Conservation (phyloP, 37 sponge, comb jelly and placozoan species). For the Lycopodina hypogea region DNA sequence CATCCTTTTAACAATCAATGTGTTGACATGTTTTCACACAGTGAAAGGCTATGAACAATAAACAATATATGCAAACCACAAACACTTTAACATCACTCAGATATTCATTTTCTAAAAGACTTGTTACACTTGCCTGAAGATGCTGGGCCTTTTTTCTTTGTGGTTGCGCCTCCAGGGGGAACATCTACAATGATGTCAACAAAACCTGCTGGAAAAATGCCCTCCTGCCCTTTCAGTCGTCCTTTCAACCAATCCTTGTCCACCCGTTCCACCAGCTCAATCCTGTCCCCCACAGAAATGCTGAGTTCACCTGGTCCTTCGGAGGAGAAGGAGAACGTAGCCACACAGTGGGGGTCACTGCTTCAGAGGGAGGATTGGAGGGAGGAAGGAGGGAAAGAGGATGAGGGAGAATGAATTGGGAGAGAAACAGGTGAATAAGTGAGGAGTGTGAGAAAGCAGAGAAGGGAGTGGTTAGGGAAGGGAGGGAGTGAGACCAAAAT, state of each 20-base stretch:
- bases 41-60: too few species aligned
- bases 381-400: slow-evolving; percentile 4
- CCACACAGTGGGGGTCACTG: slow-evolving; percentile 72
- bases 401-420: background rate
- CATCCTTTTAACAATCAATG: too few species aligned
- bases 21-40: too few species aligned
- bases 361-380: background rate
- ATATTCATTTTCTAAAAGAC: too few species aligned
- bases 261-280: slow-evolving; percentile 58
- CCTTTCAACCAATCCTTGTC: slow-evolving; percentile 77
- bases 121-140: too few species aligned
- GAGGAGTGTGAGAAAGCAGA: too few species aligned
- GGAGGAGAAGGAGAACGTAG: slow-evolving; percentile 39
- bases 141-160: too few species aligned
- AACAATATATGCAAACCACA: too few species aligned
- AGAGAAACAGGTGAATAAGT: background rate
- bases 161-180: background rate
- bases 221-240: slow-evolving; percentile 21
- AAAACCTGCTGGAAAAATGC: slow-evolving; percentile 75
- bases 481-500: too few species aligned
- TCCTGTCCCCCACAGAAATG: slow-evolving; percentile 57
- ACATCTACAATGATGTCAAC: slow-evolving; percentile 65
- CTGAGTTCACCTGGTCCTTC: slow-evolving; percentile 62
- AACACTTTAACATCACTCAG: too few species aligned
- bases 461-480: too few species aligned